Base-by-base conservation (phyloP, 1,140 invertebrate species). In the Plodia interpunctella region DNA sequence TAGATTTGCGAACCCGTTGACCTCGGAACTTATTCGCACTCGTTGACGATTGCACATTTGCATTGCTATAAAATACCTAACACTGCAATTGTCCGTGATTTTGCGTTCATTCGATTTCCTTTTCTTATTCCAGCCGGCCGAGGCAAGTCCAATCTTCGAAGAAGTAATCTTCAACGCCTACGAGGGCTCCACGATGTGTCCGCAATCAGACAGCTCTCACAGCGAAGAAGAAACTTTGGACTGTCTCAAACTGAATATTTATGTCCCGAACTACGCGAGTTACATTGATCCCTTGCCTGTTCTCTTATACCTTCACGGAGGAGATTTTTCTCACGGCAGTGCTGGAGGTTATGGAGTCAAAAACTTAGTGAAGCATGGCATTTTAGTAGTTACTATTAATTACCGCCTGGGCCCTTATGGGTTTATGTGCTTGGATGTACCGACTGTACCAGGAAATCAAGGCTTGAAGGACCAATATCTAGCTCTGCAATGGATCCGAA, bases 391-490 rank as follows among this genome's bases (percentile, higher is more conserved):
- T 0, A 86, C 83, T 8, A 65, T 87, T 13, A 88, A 87, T 56
- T 88, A 88, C 55, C 77, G 86, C 5, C 65, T 88, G 17, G 86
- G 86, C 6, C 80, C 84, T 0, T 87, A 87, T 30, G 86, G 86
- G 32, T 88, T 87, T 56, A 74, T 88, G 78, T 88, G 86, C 18
- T 68, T 88, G 0, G 76, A 83, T 60, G 60, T 73, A 15, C 83
- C 86, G 0, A 32, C 65, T 6, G 91, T 91, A 4, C 92, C 94
- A 1, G 94, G 94, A 5, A 95, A 95, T 73, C 92, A 92, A 55
- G 94, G 94, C 1, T 79, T 95, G 15, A 91, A 92, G 71, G 94
- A 95, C 65, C 93, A 94, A 65, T 83, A 92, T 44, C 72, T 92
- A 72, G 94, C 93, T 0, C 65, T 94, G 38, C 81, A 88, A 57